Conservation (phyloP, 2,113 vertebrate genomes). For the Xiphorhynchus elegans region DNA sequence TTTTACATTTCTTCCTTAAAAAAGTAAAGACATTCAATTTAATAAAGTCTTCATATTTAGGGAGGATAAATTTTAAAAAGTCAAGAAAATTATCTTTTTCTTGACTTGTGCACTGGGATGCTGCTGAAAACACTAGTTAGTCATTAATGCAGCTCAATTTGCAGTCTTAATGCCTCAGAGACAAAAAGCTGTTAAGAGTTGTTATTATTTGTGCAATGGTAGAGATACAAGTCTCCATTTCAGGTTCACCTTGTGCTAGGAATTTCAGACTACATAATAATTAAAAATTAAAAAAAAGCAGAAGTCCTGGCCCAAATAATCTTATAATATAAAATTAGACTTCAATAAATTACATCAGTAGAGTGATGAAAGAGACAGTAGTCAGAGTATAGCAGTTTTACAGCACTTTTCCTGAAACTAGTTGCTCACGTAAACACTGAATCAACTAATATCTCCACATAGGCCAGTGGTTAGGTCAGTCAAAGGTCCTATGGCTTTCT, state of each 20-base stretch:
- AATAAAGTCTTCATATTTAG: not conserved
- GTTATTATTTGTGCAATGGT: not conserved
- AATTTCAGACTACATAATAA: not conserved
- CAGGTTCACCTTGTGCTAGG: not conserved
- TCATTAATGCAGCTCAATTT: not conserved
- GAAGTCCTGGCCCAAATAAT: not conserved
- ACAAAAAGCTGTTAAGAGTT: constrained; percentile 6
- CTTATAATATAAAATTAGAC: not conserved
- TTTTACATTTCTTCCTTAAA: not conserved
- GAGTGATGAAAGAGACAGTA: not conserved
- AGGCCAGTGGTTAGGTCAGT: not conserved
- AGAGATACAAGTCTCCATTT: not conserved
- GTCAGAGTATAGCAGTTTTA: not conserved
- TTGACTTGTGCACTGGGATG: not conserved
- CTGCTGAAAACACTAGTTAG: constrained; percentile 37
- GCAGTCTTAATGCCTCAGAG: constrained; percentile 20
- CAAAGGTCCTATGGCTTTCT: not conserved
- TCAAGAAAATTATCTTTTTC: not conserved
- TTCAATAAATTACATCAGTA: not conserved
- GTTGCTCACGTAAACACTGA: not conserved
- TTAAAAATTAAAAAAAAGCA: not conserved
- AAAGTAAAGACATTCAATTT: not conserved
- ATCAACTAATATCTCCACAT: not conserved
- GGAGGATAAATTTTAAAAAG: not conserved
- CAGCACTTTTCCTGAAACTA: not conserved